These are phyloP conservation scores for Chauna torquata DNA, from an alignment of 2,113 vertebrate genomes.

Conservation along the genomic window DNA sequence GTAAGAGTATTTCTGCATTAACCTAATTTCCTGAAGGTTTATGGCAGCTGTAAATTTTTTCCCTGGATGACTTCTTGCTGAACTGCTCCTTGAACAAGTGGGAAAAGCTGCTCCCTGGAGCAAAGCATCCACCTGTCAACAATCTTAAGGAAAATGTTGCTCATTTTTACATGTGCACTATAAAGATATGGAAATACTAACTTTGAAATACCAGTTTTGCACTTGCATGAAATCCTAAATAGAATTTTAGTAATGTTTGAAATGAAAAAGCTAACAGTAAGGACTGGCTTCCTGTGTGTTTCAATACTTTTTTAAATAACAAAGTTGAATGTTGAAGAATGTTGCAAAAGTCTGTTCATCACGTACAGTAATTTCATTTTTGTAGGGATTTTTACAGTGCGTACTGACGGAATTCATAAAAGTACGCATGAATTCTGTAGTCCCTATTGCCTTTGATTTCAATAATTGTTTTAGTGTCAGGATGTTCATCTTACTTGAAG, in stretches of 20 bases:
- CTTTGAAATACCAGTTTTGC: not conserved
- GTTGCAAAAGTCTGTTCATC: not conserved
- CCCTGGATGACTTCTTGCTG: not conserved
- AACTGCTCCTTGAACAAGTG: not conserved
- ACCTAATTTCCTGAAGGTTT: not conserved
- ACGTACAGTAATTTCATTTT: not conserved
- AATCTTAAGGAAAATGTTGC: not conserved
- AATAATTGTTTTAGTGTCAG: not conserved
- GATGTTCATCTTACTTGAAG: not conserved
- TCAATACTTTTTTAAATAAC: not conserved
- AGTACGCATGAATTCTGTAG: not conserved
- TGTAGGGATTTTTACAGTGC: not conserved
- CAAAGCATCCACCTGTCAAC: not conserved
- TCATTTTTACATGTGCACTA: not conserved
- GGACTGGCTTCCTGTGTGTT: not conserved
- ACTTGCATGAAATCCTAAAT: not conserved
- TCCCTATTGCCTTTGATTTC: not conserved
- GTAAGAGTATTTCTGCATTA: not conserved
- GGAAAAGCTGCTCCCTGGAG: not conserved
- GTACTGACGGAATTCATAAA: not conserved
- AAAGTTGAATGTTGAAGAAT: not conserved
- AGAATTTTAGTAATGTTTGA: not conserved
- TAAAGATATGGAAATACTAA: not conserved
- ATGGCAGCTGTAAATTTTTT: not conserved
- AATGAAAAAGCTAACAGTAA: not conserved